These are phyloP conservation scores for Thaumetopoea pityocampa DNA, from an alignment of 1,140 invertebrate species.

Conservation along the genomic window DNA sequence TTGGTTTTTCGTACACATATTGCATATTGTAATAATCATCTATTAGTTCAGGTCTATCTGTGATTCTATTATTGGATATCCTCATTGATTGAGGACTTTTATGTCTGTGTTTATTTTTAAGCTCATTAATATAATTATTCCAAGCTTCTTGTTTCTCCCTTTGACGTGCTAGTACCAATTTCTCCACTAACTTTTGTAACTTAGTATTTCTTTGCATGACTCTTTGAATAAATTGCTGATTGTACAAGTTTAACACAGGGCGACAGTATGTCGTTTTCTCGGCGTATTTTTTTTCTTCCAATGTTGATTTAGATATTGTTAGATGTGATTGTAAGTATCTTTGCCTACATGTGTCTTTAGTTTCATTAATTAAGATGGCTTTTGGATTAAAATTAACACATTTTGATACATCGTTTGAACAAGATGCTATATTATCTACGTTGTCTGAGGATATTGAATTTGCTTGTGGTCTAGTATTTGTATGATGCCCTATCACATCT, in stretches of 20 bases:
- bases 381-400: neutral
- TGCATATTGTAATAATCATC: slow-evolving; percentile 28
- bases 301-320: neutral
- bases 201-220: slow-evolving; percentile 42
- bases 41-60: slow-evolving; percentile 14
- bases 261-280: slow-evolving; percentile 53
- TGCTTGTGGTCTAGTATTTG: too few species aligned
- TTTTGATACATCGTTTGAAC: neutral
- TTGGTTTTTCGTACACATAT: slow-evolving; percentile 24
- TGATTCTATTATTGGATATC: slow-evolving; percentile 12
- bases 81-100: slow-evolving; percentile 3
- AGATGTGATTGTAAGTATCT: neutral
- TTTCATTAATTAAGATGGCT: neutral
- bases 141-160: slow-evolving; percentile 41
- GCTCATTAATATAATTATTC: slow-evolving; percentile 52
- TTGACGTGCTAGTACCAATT: slow-evolving; percentile 31
- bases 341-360: neutral
- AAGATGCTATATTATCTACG: too few species aligned
- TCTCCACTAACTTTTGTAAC: slow-evolving; percentile 35
- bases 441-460: too few species aligned
- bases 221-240: slow-evolving; percentile 41
- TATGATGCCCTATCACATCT: too few species aligned
- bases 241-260: slow-evolving; percentile 34
- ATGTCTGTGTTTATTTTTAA: slow-evolving; percentile 41
- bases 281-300: slow-evolving; percentile 16